Evolutionary conservation across 1,140 invertebrate species (phyloP), one percentile per base, ranked within the genome.

Genomic region (Paracyclopina nana): DNA sequence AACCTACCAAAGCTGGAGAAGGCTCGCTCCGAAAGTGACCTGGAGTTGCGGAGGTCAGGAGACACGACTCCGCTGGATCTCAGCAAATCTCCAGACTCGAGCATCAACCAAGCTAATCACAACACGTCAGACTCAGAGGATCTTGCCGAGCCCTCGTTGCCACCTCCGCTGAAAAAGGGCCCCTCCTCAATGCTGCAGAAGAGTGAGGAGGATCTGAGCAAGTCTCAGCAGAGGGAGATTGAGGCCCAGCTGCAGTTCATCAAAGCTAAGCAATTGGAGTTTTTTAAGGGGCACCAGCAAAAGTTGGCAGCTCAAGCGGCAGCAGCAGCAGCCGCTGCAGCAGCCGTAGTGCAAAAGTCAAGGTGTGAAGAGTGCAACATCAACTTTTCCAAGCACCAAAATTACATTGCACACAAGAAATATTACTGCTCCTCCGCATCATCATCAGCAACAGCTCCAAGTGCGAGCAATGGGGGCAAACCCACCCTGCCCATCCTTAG

Each of bases 321-420:
- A 9, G 8, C 29, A 8, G 8, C 29, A 9, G 8, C 29, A 9
- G 12, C 25, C 9, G 25, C 45, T 30, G 20, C 45, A 24, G 20
- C 14, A 12, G 43, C 43, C 4, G 8, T 38, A 2, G 34, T 8
- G 5, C 20, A n/a, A 5, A 20, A 38, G 20, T 48, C 45, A 27
- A 26, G 48, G 28, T 50, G 48, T 25, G 34, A 50, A 11, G 48
- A 50, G 20, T 50, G 48, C 25, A 50, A 50, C 25, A 50, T 50
- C n/a, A 50, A 50, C 14, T 50, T 50, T 22, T 42, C 30, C 8
- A 50, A 50, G 26, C 34, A 50, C 30, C 48, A 50, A 26, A 50
- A 50, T 14, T 50, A 50, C 26, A 18, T 50, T 14, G 48, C 48
- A 20, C 48, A 50, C 14, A 50, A 50, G 29, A 50, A 50, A 22